phyloP scores from a whole-genome alignment of 2,888 invertebrate genomes.

The Dynastes hyllus region DNA sequence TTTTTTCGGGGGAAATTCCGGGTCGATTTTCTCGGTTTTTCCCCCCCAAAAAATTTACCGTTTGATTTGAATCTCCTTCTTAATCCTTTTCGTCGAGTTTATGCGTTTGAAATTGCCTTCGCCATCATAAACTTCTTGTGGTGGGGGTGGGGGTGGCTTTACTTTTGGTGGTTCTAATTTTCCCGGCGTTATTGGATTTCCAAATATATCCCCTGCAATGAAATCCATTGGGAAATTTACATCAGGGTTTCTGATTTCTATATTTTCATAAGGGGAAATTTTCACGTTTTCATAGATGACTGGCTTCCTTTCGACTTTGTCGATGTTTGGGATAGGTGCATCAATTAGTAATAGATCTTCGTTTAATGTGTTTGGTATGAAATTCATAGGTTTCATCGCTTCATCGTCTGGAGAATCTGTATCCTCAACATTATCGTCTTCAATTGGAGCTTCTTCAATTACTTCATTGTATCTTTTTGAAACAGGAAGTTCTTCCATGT shows the following conservation, averaged over 20 bases:
- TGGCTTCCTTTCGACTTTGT: not conserved
- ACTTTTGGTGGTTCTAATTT: constrained; percentile 71
- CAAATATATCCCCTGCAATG: constrained; percentile 69
- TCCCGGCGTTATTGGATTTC: constrained; percentile 66
- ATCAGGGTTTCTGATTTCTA: constrained; percentile 62
- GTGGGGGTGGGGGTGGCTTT: constrained; percentile 82
- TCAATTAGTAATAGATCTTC: too few relatives aligned
- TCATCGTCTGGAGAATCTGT: constrained; percentile 2
- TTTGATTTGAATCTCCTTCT: constrained; percentile 88
- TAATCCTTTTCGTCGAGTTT: constrained; percentile 89
- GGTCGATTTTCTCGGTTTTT: too few relatives aligned
- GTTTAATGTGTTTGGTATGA: not conserved
- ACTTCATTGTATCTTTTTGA: not conserved
- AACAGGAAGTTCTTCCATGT: constrained; percentile 49
- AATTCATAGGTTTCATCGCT: not conserved
- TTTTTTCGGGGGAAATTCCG: too few relatives aligned
- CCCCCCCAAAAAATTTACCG: constrained; percentile 90
- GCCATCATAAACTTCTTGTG: constrained; percentile 68
- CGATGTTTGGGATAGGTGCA: not conserved
- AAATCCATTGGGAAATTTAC: constrained; percentile 63
- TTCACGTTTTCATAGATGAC: constrained; percentile 41
- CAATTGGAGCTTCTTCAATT: constrained; percentile 13
- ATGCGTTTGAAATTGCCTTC: constrained; percentile 76
- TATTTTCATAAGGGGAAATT: constrained; percentile 65
- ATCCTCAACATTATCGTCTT: constrained; percentile 8